Percentiles rank a stretch among this genome's conserved stretches.
These are phyloP conservation scores for Pedetes capensis DNA, from an alignment of 2,113 vertebrate genomes.

Conservation along the genomic window DNA sequence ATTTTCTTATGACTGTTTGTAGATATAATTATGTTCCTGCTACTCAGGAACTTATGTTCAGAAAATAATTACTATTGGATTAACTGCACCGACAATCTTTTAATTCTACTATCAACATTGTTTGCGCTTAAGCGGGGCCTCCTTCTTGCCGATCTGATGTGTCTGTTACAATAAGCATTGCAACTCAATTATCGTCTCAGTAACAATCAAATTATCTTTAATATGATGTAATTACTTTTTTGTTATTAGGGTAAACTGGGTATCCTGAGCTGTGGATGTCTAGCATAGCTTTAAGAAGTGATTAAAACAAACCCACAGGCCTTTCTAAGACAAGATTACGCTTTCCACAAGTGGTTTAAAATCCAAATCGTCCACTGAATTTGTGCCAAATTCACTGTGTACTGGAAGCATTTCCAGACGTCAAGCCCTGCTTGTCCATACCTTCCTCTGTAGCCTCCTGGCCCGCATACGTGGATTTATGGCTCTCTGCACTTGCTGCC, in stretches of 20 bases:
- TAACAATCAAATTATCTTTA: slow-evolving; percentile 80
- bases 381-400: background rate
- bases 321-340: background rate
- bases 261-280: slow-evolving; percentile 36
- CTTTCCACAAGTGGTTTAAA: background rate
- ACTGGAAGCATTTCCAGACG: background rate
- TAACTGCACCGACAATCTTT: slow-evolving; percentile 60
- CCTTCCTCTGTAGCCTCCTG: rapidly evolving
- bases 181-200: slow-evolving; percentile 74
- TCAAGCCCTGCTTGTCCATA: rapidly evolving
- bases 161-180: slow-evolving; percentile 71
- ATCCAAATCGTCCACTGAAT: background rate
- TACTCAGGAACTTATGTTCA: slow-evolving; percentile 55
- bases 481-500: background rate
- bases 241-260: slow-evolving; percentile 64
- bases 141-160: slow-evolving; percentile 68
- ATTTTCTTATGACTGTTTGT: slow-evolving; percentile 64
- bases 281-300: slow-evolving; percentile 59
- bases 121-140: slow-evolving; percentile 53
- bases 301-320: slow-evolving; percentile 60
- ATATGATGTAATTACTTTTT: slow-evolving; percentile 77
- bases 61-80: slow-evolving; percentile 66
- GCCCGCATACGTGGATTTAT: background rate
- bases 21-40: slow-evolving; percentile 54
- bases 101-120: slow-evolving; percentile 63